Evolutionary conservation across 2,113 vertebrate genomes (phyloP), one percentile per base, ranked within the genome.

Genomic region (Misgurnus anguillicaudatus): DNA sequence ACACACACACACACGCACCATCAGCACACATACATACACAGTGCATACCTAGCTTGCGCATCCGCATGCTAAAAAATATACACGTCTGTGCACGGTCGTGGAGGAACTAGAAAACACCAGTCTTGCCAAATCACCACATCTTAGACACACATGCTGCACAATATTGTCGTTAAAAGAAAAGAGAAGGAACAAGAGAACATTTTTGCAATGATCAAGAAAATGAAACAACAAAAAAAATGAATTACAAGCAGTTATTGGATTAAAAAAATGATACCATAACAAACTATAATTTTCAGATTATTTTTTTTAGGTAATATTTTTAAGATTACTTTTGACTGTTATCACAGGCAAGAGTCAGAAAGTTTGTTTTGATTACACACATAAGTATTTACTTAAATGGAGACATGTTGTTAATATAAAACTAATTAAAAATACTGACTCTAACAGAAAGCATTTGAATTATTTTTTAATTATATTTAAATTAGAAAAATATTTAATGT

Each of bases 1-100:
- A 17, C 58, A 42, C 9, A 74, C 55, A 69, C 77, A 72, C 69
- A 65, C 77, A 17, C 58, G 36, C 81, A 42, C 9, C 58, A 72
- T 85, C 86, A 85, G 85, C 87, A 83, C 85, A 60, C 71, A 73
- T 24, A 60, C 70, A 73, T 60, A 24, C 55, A 61, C 2, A 5
- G 17, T 3, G 11, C 51, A 71, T 57, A 57, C 53, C 39, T 73
- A 16, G 38, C 55, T 72, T 60, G 38, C 39, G 55, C 71, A 73
- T 73, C 51, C 70, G 62, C 68, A 74, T 55, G 3, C 24, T 31
- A 1, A 31, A 31, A 31, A 31, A 1, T 31, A 31, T 31, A 78
- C 21, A 47, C 16, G 61, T 17, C 39, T 14, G 41, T 41, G 68
- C 63, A n/a, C 16, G 4, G 65, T 47, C 24, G 11, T 60, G 70